Base-by-base conservation (phyloP, 2,113 vertebrate species). In the Pseudois nayaur region DNA sequence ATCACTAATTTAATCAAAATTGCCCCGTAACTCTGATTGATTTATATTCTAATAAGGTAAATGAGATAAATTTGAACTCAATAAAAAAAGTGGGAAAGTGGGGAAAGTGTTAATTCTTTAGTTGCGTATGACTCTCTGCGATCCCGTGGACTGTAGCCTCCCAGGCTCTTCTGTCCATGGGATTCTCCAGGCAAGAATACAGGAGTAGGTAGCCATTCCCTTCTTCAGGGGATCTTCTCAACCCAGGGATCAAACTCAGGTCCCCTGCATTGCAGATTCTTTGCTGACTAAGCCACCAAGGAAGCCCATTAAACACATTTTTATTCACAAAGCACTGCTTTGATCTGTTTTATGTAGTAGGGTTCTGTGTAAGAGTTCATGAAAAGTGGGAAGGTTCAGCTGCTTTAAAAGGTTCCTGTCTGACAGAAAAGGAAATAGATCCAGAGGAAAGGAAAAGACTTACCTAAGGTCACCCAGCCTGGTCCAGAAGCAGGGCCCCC, bases 1-100 rank as follows among this genome's bases (percentile, higher is more conserved):
- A 91, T 25, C 81, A 95, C 60, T 91, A 45, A 91, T 89, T 97
- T 78, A 14, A 76, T 89, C 29, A 95, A 89, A 95, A 95, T 76
- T 17, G 0, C 33, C 60, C 45, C 29, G 52, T 91, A 91, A 40
- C 78, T 87, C 60, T 92, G 31, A 93, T 62, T 83, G 36, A 45
- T n/a, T 94, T 40, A 87, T 27, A 85, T 87, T 85, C 87, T 79
- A 84, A 76, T 81, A 92, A 96, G 21, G 19, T 79, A 87, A 84
- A 81, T 84, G 54, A 45, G 27, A 64, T 97, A 81, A 64, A 93
- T 89, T 78, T 89, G 43, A 97, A 97, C 64, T 86, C 62, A 86
- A 36, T 67, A 40, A 76, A 76, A 43, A 43, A 76, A 43, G 3
- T 76, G 71, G 71, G 71, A 27, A 76, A 74, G 36, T 74, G 71